phyloP scores from a whole-genome alignment of 2,113 vertebrate species.

The Clarias magur region DNA sequence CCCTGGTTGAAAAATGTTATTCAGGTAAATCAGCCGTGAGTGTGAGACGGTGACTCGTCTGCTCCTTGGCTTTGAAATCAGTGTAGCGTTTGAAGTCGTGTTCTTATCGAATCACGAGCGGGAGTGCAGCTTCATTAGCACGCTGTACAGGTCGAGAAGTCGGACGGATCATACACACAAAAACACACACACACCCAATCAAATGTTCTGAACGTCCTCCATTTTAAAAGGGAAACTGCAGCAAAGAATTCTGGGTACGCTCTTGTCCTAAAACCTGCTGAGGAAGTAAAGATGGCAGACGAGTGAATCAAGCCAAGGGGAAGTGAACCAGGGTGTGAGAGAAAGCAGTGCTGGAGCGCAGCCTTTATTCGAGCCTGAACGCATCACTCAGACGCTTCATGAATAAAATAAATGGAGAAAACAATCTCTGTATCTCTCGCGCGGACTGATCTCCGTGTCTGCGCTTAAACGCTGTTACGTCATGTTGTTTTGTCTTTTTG shows the following conservation, averaged over 20 bases:
- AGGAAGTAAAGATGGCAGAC: neutral
- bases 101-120: too few relatives aligned
- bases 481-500: neutral
- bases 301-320: neutral
- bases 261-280: neutral
- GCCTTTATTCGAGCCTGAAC: neutral
- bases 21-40: neutral
- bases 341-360: neutral
- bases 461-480: neutral
- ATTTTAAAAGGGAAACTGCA: neutral
- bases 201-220: neutral
- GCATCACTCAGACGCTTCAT: neutral
- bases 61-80: neutral
- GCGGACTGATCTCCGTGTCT: slow-evolving; percentile 33
- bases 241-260: neutral
- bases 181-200: too few relatives aligned
- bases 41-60: too few relatives aligned
- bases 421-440: neutral
- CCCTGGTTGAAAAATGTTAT: neutral
- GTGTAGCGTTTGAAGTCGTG: neutral
- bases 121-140: neutral
- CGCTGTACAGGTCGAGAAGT: too few relatives aligned
- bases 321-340: neutral
- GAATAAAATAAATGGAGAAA: neutral
- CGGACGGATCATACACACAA: too few relatives aligned